These are phyloP conservation scores for Atrichornis clamosus DNA, from an alignment of 2,113 vertebrate species.

Conservation along the genomic window DNA sequence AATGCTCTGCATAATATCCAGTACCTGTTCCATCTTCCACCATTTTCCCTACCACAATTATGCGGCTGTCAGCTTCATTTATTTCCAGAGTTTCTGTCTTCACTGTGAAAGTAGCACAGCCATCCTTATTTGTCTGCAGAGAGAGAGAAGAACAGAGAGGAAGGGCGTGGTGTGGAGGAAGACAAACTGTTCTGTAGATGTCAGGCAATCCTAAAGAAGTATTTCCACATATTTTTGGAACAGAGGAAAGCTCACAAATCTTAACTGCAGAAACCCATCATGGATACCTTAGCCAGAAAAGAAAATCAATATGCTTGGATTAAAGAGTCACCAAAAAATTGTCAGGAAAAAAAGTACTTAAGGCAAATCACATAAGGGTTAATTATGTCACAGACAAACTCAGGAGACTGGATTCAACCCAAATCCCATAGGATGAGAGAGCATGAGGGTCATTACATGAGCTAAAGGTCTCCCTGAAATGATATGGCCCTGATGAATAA, in stretches of 20 bases:
- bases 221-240: background rate
- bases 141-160: background rate
- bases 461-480: background rate
- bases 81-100: slow-evolving; percentile 35
- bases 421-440: background rate
- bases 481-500: background rate
- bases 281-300: background rate
- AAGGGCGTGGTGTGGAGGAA: background rate
- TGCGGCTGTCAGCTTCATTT: rapidly evolving
- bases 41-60: background rate
- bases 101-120: slow-evolving; percentile 38
- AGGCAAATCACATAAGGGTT: background rate
- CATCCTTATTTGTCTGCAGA: slow-evolving; percentile 50
- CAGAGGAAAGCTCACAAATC: background rate
- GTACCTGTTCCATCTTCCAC: slow-evolving; percentile 67
- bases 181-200: background rate
- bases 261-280: background rate
- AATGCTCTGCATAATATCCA: background rate
- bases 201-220: background rate
- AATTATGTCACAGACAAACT: background rate
- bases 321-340: background rate
- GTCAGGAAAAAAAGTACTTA: background rate
- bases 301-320: background rate
- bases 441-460: background rate
- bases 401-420: background rate